A percentile compares a stretch with the other conserved stretches of the same genome.
Conservation (phyloP, 2,113 vertebrate species). For the Nibea coibor region DNA sequence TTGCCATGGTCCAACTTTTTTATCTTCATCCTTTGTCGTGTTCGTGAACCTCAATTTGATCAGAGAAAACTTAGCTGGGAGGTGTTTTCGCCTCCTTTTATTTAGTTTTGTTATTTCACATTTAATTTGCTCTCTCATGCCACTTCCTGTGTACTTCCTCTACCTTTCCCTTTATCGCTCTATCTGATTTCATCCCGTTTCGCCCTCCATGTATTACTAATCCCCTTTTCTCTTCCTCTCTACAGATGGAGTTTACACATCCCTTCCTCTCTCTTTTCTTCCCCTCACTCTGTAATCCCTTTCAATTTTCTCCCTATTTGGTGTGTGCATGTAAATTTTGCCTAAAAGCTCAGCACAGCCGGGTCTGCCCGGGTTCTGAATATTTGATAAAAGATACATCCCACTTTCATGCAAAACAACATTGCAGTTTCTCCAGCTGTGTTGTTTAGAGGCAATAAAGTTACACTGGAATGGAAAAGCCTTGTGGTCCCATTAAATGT, state of each 20-base stretch:
- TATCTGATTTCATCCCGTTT: background rate
- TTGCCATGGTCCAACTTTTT: background rate
- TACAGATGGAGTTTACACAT: background rate
- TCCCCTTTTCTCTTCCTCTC: background rate
- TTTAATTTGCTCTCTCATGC: no score
- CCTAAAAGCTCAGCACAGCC: constrained; percentile 6
- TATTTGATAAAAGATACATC: constrained; percentile 22
- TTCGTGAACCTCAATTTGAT: background rate
- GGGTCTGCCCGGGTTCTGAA: background rate
- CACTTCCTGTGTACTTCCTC: background rate
- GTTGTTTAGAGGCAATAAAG: background rate
- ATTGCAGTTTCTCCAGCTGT: background rate
- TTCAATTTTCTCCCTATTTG: constrained; percentile 15
- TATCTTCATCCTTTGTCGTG: background rate
- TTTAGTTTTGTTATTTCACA: no score
- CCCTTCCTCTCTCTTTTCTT: background rate
- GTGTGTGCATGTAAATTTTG: constrained; percentile 1
- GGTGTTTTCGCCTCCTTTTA: background rate
- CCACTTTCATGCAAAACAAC: background rate
- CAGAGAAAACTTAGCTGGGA: background rate
- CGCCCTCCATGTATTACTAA: background rate
- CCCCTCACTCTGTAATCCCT: background rate
- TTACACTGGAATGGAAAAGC: background rate
- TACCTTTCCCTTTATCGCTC: background rate
- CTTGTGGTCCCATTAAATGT: background rate